Evolutionary conservation across 2,113 vertebrate genomes (phyloP).

Genomic region (Melanerpes aurifrons): DNA sequence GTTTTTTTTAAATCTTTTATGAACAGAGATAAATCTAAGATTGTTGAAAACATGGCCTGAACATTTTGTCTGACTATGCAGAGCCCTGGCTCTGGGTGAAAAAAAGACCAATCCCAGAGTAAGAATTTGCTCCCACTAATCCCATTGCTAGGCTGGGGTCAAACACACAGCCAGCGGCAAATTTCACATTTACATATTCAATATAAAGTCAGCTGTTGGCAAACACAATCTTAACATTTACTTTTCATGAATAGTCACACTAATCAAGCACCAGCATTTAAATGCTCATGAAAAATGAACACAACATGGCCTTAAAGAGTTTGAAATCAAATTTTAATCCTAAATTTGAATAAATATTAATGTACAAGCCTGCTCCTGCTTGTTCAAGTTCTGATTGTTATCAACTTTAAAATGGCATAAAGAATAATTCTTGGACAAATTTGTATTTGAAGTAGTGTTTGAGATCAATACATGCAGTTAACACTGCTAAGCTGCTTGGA

Average conservation of each 20-base stretch:
- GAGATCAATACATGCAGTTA: constrained; percentile 36
- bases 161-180: constrained; percentile 30
- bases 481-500: neutral
- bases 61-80: neutral
- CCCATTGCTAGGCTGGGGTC: neutral
- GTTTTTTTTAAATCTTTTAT: neutral
- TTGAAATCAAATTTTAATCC: constrained; percentile 38
- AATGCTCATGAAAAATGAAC: constrained; percentile 49
- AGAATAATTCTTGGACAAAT: constrained; percentile 39
- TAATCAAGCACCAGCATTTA: constrained; percentile 34
- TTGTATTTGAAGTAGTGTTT: constrained; percentile 26
- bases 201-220: constrained; percentile 40
- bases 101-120: neutral
- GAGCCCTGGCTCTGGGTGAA: neutral
- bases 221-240: constrained; percentile 60
- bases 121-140: constrained; percentile 20
- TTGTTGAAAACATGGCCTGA: neutral
- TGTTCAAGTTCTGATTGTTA: constrained; percentile 24
- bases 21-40: neutral
- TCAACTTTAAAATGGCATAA: constrained; percentile 7
- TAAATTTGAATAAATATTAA: constrained; percentile 42
- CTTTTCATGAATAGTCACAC: constrained; percentile 13
- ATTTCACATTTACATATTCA: constrained; percentile 68
- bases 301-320: constrained; percentile 1
- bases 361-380: neutral